Evolutionary conservation across 2,113 vertebrate species (phyloP), one percentile per base, ranked within the genome.

Genomic region (Oriolus oriolus): DNA sequence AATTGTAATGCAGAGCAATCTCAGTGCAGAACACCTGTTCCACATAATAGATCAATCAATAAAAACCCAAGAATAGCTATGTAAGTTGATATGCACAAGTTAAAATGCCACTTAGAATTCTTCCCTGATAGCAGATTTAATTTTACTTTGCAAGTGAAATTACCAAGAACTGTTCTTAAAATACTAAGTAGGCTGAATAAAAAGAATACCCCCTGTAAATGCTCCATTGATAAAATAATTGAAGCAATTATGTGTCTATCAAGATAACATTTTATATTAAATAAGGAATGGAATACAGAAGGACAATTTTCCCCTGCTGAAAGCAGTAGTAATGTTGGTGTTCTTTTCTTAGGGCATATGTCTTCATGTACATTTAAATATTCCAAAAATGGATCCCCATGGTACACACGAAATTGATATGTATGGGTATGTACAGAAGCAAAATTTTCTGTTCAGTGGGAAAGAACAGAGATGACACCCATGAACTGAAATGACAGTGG

Each of bases 61-160:
- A 89, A 81, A 93, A 84, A 50, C 1, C 1, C 9, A 15, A 91
- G 66, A 92, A 74, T 53, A 91, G 45, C 64, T 65, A 26, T 18
- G 20, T n/a, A 77, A 52, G 1, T 74, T 59, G 64, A 87, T 81
- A 84, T 31, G 47, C 76, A 57, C 16, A 66, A 75, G 60, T 86
- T 89, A 89, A 86, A 95, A 86, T 33, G 35, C 13, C 59, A 81
- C 65, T 93, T 88, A 33, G 39, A 77, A 35, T 77, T 76, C 20
- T 86, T 76, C 73, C 49, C 42, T 60, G 69, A 74, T 74, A 91
- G 42, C 17, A 86, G 60, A 94, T 68, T 89, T 78, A 78, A 89
- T 90, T 91, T 81, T 84, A 78, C 60, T 39, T 56, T 91, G 57
- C 37, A 89, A 93, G 65, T 70, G 59, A 86, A 95, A 95, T 87